Conservation (phyloP, 2,113 vertebrate species). For the Orthonyx spaldingii region DNA sequence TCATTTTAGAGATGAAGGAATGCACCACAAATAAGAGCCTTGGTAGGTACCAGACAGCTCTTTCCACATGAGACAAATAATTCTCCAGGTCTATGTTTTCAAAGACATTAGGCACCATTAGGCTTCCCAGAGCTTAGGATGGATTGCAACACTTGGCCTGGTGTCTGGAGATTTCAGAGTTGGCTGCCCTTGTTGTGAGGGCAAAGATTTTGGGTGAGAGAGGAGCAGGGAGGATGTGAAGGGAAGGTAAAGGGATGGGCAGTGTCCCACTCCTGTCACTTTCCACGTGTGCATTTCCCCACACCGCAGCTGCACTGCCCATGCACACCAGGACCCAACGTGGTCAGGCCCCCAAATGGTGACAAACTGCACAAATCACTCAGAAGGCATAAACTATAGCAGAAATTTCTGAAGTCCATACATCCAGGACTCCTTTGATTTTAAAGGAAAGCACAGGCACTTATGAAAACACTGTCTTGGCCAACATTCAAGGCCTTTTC, state of each 20-base stretch:
- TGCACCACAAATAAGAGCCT: neutral
- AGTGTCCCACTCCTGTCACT: fast-evolving
- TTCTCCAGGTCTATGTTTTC: neutral
- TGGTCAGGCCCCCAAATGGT: neutral
- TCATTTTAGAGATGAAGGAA: neutral
- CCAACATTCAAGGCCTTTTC: neutral
- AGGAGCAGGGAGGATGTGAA: neutral
- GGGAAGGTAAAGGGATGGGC: neutral
- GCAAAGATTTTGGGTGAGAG: neutral
- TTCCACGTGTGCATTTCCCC: fast-evolving
- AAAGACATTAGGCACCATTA: neutral
- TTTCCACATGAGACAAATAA: neutral
- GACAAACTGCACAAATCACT: neutral
- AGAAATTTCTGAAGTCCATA: neutral
- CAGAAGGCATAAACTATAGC: neutral
- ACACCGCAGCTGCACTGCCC: fast-evolving
- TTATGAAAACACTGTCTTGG: neutral
- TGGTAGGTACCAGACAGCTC: neutral
- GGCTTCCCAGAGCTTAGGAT: neutral
- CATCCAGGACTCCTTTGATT: neutral
- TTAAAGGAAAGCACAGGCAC: neutral
- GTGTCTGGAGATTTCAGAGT: neutral
- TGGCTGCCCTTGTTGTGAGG: neutral
- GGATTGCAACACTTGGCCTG: neutral
- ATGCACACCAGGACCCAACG: fast-evolving